These are phyloP conservation scores for Spinibarbus caldwelli DNA, from an alignment of 2,797 vertebrate species.

Conservation along the genomic window DNA sequence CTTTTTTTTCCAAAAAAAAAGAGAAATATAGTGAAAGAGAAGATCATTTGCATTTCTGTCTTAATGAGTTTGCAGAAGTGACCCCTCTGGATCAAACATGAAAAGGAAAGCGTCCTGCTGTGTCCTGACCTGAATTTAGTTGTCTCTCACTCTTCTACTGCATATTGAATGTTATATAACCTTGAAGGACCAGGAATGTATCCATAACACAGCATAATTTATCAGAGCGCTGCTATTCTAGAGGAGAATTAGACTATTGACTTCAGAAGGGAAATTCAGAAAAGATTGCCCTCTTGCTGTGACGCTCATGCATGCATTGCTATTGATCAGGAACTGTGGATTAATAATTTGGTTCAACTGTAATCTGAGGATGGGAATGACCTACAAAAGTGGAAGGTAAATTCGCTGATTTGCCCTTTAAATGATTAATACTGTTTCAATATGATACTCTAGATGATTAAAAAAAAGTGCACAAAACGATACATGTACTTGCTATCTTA, in stretches of 20 bases:
- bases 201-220: conserved; percentile 74
- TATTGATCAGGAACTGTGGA: conserved; percentile 37
- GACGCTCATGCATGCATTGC: conserved; percentile 28
- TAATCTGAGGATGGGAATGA: conserved; percentile 29
- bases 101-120: conserved; percentile 86
- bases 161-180: conserved; percentile 83
- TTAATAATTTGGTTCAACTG: conserved; percentile 27
- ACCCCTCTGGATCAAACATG: conserved; percentile 90
- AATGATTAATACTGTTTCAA: not conserved
- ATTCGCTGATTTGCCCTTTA: not conserved
- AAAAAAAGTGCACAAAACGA: not conserved
- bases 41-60: conserved; percentile 81
- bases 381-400: not conserved
- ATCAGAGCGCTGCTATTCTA: conserved; percentile 58
- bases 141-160: conserved; percentile 83
- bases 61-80: conserved; percentile 89
- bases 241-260: conserved; percentile 31
- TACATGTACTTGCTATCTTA: not conserved
- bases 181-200: conserved; percentile 64
- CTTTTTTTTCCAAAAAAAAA: not conserved
- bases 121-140: conserved; percentile 90
- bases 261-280: conserved; percentile 30
- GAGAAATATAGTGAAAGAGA: conserved; percentile 54
- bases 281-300: conserved; percentile 7
- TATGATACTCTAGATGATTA: not conserved